Evolutionary conservation across 2,113 vertebrate species (phyloP), one percentile per base, ranked within the genome.

Genomic region (Glaucomys volans): DNA sequence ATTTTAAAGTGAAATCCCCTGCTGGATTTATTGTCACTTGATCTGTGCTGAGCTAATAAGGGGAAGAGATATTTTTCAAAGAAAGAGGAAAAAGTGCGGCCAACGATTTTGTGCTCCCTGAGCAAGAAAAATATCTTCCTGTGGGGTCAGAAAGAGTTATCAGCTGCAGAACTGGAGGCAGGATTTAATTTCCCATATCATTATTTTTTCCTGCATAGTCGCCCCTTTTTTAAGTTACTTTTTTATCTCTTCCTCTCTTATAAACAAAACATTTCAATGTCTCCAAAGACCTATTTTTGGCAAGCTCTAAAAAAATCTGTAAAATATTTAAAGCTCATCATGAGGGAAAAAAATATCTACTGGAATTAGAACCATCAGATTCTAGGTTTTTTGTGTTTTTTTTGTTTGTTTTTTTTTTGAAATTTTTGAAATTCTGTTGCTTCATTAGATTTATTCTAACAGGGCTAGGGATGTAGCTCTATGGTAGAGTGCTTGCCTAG

Each of bases 181-280:
- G n/a, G 74, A 83, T 81, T 93, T 94, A n/a, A 90, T 94, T 93
- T 88, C 87, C 92, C 92, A 67, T 57, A 74, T 77, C 91, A 83
- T 95, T 75, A 76, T 87, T 64, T 95, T 82, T 93, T 92, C 92
- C 85, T 95, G 42, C 71, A 11, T 35, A 80, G 72, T 82, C 87
- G 54, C 80, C 72, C 5, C 57, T 80, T 96, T 94, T 92, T 93
- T 59, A 44, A 86, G 42, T 96, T 89, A 37, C 42, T n/a, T 75
- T 96, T 97, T 95, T 96, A 90, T 97, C 90, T 96, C 88, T 91
- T 93, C 52, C 96, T 96, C 40, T 91, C 90, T 90, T 66, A 84
- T 30, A 94, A 90, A 92, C 47, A 92, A 95, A 96, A 94, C 57
- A 95, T 82, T 72, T 86, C 59, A 81, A 59, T 67, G n/a, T 83